phyloP scores from a whole-genome alignment of 2,797 vertebrate genomes.

The Thripadectes ignobilis region DNA sequence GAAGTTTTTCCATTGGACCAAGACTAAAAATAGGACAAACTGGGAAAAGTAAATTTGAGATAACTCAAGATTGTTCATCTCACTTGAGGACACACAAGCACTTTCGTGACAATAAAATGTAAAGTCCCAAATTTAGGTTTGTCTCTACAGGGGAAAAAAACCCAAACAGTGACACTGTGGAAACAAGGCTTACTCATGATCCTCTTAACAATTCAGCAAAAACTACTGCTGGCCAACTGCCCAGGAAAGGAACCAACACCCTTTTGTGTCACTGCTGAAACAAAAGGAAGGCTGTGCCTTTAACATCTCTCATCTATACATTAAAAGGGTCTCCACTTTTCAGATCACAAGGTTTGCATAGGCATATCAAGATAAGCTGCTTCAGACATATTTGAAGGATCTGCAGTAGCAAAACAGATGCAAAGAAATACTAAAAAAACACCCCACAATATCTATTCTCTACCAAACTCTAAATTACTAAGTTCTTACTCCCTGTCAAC shows the following conservation, averaged over 20 bases:
- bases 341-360: background rate
- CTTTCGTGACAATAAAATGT: background rate
- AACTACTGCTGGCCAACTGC: background rate
- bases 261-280: background rate
- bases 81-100: background rate
- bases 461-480: background rate
- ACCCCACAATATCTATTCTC: accelerated
- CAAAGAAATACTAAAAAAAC: background rate
- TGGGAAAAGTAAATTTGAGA: background rate
- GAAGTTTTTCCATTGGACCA: background rate
- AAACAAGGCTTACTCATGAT: background rate
- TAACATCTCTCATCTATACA: background rate
- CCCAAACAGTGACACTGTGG: background rate
- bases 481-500: background rate
- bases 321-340: background rate
- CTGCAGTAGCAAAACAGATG: background rate
- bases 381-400: background rate
- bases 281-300: background rate
- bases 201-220: background rate
- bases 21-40: background rate
- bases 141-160: background rate
- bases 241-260: background rate
- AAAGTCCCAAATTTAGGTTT: background rate
- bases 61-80: background rate
- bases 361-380: background rate